Percentiles rank a stretch among this genome's conserved stretches.
These are phyloP conservation scores for Heliopora coerulea DNA, from an alignment of 92 coral and sea anemone species.

Conservation along the genomic window DNA sequence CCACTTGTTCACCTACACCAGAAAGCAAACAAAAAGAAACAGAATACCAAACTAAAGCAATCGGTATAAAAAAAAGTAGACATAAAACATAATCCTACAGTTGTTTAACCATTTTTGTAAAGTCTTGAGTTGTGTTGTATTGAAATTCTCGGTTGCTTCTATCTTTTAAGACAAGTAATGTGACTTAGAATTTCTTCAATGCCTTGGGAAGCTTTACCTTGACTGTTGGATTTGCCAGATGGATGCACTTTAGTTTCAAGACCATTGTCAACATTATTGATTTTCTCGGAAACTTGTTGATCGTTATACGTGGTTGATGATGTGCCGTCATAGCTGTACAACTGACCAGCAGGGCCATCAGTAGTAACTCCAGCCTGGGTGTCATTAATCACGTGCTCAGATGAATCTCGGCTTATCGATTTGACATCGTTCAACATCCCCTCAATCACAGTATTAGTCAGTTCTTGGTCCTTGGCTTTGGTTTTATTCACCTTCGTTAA, in stretches of 20 bases:
- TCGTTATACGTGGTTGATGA: conserved; percentile 25
- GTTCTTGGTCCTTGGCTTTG: not conserved
- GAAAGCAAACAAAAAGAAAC: no score
- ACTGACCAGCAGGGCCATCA: conserved; percentile 23
- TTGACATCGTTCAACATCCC: conserved; percentile 16
- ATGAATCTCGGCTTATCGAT: not conserved
- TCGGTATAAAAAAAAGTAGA: no score
- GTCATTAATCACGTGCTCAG: conserved; percentile 16
- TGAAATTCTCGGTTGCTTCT: no score
- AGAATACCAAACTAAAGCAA: no score
- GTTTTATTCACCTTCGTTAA: conserved; percentile 1
- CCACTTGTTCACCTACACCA: not conserved
- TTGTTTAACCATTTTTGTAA: no score
- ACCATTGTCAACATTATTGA: no score
- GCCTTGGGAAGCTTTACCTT: not conserved
- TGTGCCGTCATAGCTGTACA: conserved; percentile 37
- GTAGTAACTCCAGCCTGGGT: conserved; percentile 30
- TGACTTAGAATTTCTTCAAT: no score
- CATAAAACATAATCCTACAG: no score
- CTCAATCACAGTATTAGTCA: conserved; percentile 10
- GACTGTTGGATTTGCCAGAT: not conserved
- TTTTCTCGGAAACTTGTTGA: not conserved
- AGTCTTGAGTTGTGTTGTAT: no score
- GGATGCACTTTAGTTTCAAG: no score
- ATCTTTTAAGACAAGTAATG: no score